Conservation (phyloP, 2,888 invertebrate species). For the Dasysyrphus albostriatus region DNA sequence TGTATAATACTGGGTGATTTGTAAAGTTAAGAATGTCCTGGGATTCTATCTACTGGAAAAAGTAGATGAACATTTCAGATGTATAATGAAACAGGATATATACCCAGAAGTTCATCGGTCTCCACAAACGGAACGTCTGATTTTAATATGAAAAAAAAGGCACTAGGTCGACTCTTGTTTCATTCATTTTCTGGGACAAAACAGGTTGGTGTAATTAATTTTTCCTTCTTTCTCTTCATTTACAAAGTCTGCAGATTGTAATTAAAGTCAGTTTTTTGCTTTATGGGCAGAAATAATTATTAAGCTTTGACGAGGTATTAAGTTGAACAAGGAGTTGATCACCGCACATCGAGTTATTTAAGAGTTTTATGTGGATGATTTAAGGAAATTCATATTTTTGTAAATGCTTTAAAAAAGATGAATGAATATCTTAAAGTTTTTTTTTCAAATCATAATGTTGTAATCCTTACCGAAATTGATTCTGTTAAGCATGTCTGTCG, state of each 20-base stretch:
- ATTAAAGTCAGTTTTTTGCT: constrained; percentile 20
- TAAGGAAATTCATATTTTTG: too few species aligned
- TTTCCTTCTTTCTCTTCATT: not conserved
- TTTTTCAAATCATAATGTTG: too few species aligned
- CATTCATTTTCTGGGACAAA: not conserved
- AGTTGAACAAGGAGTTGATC: not conserved
- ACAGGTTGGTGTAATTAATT: constrained; percentile 12
- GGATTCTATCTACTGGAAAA: not conserved
- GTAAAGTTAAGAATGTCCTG: constrained; percentile 11
- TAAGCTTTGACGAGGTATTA: not conserved
- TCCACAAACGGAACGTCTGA: constrained; percentile 6
- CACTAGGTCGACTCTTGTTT: not conserved
- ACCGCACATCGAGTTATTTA: not conserved
- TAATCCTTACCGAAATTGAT: too few species aligned
- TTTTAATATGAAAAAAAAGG: constrained; percentile 22
- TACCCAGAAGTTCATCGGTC: constrained; percentile 14
- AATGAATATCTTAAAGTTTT: too few species aligned
- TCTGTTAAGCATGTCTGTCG: too few species aligned
- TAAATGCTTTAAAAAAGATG: too few species aligned
- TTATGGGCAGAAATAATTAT: constrained; percentile 11
- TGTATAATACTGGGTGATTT: not conserved
- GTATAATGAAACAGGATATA: constrained; percentile 18
- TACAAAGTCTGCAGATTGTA: not conserved
- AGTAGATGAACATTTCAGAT: constrained; percentile 20
- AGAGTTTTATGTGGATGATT: not conserved